phyloP scores from a whole-genome alignment of 2,888 invertebrate genomes.

The Digitonthophagus gazella region DNA sequence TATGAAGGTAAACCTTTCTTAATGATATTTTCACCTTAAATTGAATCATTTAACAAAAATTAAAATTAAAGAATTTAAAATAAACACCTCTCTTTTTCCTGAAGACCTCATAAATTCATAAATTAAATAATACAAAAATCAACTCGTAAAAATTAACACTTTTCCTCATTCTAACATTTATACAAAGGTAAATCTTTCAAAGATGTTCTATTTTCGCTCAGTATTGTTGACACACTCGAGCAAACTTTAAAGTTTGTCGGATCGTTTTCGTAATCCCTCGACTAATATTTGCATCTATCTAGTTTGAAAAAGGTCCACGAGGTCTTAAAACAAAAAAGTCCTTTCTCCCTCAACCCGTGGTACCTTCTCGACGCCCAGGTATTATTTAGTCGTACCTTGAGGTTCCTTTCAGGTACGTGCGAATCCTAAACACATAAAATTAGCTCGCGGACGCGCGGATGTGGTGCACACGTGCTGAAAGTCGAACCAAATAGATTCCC shows the following conservation, averaged over 20 bases:
- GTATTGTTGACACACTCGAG: neutral
- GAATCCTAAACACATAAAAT: constrained; percentile 16
- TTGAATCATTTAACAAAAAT: too few relatives aligned
- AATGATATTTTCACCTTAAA: too few relatives aligned
- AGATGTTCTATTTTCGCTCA: neutral
- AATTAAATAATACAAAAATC: too few relatives aligned
- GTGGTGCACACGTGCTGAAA: constrained; percentile 10
- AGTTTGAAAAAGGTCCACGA: constrained; percentile 6
- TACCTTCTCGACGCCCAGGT: too few relatives aligned
- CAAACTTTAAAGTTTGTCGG: neutral
- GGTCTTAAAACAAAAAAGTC: neutral
- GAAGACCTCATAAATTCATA: too few relatives aligned
- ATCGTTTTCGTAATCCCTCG: constrained; percentile 14
- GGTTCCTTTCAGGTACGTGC: constrained; percentile 3
- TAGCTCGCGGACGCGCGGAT: constrained; percentile 1
- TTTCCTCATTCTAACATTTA: too few relatives aligned
- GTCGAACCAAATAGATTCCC: neutral
- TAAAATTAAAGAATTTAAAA: too few relatives aligned
- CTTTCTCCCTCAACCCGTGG: neutral
- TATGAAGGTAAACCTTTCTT: too few relatives aligned
- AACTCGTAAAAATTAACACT: too few relatives aligned
- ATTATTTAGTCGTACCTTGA: too few relatives aligned
- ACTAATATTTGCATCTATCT: constrained; percentile 9
- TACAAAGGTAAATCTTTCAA: too few relatives aligned
- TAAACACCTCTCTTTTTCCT: too few relatives aligned